A percentile compares a stretch with the other conserved stretches of the same genome.
Evolutionary conservation across 2,888 invertebrate species (phyloP).

Genomic region (Ephialtes manifestator): DNA sequence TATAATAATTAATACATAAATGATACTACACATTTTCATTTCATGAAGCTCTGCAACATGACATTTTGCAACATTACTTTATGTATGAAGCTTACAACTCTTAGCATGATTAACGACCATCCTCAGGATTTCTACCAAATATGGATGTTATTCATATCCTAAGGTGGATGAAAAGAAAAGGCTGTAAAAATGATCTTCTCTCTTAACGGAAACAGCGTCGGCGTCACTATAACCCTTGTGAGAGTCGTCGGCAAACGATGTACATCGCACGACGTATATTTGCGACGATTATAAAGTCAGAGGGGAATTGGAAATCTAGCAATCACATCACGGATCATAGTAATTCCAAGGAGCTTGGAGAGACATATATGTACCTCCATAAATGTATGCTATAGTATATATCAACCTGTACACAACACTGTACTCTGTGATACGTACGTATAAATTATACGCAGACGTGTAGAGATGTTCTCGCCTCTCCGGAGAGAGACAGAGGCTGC

Average conservation of each 20-base stretch:
- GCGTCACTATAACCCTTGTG: neutral
- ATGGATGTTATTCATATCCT: conserved; percentile 1
- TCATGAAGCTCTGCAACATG: no score
- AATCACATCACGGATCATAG: conserved; percentile 57
- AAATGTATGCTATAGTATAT: conserved; percentile 30
- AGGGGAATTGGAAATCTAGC: conserved; percentile 64
- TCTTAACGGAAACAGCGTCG: conserved; percentile 1
- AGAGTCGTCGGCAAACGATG: conserved; percentile 14
- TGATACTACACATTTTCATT: no score
- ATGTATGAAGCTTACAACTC: no score
- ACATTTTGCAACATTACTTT: no score
- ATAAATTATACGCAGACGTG: conserved; percentile 54
- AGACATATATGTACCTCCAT: conserved; percentile 36
- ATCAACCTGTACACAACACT: neutral
- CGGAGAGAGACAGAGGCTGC: conserved; percentile 31
- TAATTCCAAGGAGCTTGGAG: conserved; percentile 36
- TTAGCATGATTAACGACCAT: neutral
- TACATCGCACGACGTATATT: neutral
- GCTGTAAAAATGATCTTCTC: conserved; percentile 4
- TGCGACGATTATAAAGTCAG: conserved; percentile 52
- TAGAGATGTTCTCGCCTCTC: conserved; percentile 56
- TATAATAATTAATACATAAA: no score
- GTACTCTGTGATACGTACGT: conserved; percentile 9
- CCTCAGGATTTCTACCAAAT: conserved; percentile 17
- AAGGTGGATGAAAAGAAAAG: neutral